Percentiles rank a stretch among this genome's conserved stretches.
Conservation (phyloP, 2,888 invertebrate species). For the Aricia artaxerxes region DNA sequence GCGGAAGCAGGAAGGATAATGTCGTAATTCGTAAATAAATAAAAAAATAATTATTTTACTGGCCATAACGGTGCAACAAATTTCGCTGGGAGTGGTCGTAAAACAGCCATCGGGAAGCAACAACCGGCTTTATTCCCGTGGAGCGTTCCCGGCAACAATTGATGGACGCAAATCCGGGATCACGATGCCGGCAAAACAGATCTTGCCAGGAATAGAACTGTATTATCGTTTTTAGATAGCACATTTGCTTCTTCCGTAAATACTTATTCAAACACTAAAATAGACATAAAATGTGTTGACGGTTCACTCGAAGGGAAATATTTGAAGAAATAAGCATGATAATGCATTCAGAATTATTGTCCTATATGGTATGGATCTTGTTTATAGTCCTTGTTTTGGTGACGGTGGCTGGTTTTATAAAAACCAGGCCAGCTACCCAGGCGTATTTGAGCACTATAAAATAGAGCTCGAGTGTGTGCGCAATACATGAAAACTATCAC, state of each 20-base stretch:
- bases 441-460: no score
- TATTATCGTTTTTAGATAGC: conserved; percentile 19
- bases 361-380: background rate
- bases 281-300: background rate
- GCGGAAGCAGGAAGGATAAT: background rate
- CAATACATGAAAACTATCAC: no score
- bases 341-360: background rate
- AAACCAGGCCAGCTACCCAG: background rate
- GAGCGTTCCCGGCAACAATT: conserved; percentile 7
- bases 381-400: background rate
- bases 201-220: conserved; percentile 23
- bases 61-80: background rate
- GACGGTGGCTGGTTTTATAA: background rate
- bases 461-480: no score
- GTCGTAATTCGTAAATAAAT: conserved; percentile 3
- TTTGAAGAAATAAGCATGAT: background rate
- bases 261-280: conserved; percentile 10
- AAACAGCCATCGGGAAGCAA: background rate
- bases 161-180: conserved; percentile 5
- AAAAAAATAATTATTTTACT: conserved; percentile 18
- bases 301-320: background rate
- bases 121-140: background rate
- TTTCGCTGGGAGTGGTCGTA: background rate
- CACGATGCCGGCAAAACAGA: conserved; percentile 21
- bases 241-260: conserved; percentile 17